phyloP scores from a whole-genome alignment of 2,113 vertebrate genomes.

The Phasianus colchicus region DNA sequence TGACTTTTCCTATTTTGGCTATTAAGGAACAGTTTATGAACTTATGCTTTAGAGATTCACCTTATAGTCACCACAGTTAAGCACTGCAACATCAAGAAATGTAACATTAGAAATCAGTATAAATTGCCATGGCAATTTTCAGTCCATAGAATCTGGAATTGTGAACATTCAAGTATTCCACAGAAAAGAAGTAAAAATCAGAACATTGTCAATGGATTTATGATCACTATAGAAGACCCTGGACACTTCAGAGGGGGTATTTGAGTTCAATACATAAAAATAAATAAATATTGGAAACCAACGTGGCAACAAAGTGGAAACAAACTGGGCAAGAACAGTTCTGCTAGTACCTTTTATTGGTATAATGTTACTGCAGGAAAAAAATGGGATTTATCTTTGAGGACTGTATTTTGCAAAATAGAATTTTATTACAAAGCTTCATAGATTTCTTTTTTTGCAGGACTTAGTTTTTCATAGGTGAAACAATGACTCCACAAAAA shows the following conservation, averaged over 20 bases:
- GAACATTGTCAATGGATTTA: background rate
- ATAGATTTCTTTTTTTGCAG: background rate
- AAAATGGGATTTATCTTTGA: background rate
- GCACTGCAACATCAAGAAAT: background rate
- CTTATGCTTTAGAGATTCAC: background rate
- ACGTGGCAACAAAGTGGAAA: background rate
- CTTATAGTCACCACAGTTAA: background rate
- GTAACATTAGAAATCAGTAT: background rate
- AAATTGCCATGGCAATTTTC: background rate
- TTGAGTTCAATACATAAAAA: background rate
- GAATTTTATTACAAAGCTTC: background rate
- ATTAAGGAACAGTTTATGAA: background rate
- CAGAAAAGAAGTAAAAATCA: background rate
- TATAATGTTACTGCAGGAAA: conserved; percentile 1
- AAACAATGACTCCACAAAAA: conserved; percentile 7
- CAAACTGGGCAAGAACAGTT: background rate
- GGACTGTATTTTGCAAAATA: background rate
- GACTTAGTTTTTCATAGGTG: background rate
- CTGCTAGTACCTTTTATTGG: background rate
- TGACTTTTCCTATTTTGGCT: background rate
- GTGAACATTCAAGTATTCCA: background rate
- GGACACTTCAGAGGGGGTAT: background rate
- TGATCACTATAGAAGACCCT: background rate
- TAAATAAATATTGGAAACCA: background rate
- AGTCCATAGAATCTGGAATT: background rate